Conservation (phyloP, 2,888 invertebrate genomes). For the Timema podura region DNA sequence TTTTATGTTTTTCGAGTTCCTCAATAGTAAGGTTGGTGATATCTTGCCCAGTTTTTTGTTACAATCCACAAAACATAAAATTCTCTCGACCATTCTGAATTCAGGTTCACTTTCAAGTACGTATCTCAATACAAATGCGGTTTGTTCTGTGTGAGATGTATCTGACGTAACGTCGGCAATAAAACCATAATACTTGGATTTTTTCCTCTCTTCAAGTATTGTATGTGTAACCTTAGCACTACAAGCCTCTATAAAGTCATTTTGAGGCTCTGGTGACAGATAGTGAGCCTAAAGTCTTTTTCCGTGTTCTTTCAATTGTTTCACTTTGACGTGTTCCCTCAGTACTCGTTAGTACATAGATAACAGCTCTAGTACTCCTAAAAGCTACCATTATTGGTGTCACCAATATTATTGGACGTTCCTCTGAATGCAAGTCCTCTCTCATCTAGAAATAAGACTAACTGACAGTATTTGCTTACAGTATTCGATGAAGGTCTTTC, state of each 20-base stretch:
- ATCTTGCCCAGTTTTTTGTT: conserved; percentile 11
- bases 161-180: neutral
- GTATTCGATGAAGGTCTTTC: neutral
- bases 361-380: neutral
- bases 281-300: neutral
- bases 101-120: conserved; percentile 3
- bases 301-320: neutral
- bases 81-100: neutral
- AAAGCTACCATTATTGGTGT: no score
- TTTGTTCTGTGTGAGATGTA: neutral
- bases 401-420: no score
- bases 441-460: no score
- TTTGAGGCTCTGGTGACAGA: neutral
- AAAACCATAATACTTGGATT: neutral
- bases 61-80: neutral
- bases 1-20: conserved; percentile 1
- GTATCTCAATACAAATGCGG: neutral
- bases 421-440: neutral
- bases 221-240: neutral
- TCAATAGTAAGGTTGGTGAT: neutral
- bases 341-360: neutral
- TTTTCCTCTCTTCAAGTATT: neutral
- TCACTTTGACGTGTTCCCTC: conserved; percentile 1
- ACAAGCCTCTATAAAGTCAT: conserved; percentile 1
- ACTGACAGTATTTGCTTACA: neutral